phyloP scores from a whole-genome alignment of 2,797 vertebrate species.

The Spheniscus humboldti region DNA sequence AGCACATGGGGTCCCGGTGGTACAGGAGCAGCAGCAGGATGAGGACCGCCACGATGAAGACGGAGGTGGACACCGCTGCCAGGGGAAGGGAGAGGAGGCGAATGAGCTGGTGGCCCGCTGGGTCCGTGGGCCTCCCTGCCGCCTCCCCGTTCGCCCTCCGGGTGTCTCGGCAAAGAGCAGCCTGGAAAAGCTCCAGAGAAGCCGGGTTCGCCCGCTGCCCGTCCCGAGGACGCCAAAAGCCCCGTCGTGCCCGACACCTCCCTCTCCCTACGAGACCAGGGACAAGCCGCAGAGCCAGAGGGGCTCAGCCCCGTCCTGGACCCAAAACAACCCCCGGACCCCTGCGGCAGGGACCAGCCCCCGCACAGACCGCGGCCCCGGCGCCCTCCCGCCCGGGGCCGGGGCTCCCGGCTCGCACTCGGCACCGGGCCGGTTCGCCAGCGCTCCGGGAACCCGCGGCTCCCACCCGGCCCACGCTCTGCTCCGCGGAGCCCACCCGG shows the following conservation, averaged over 20 bases:
- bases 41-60: constrained; percentile 79
- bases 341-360: not conserved
- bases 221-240: not conserved
- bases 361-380: too few relatives aligned
- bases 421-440: not conserved
- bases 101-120: not conserved
- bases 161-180: not conserved
- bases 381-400: too few relatives aligned
- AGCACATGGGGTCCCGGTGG: constrained; percentile 78
- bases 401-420: not conserved
- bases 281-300: too few relatives aligned
- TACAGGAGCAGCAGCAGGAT: constrained; percentile 80
- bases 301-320: not conserved
- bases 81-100: not conserved
- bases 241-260: not conserved
- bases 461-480: not conserved
- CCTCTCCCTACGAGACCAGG: not conserved
- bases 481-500: not conserved
- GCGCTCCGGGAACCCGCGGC: not conserved
- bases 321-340: not conserved
- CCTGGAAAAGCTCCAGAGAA: not conserved
- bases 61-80: constrained; percentile 76
- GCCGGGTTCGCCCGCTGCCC: not conserved
- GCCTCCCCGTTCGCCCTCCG: not conserved
- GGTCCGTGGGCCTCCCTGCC: too few relatives aligned